Evolutionary conservation across 2,797 vertebrate genomes (phyloP).

Genomic region (Tinamus major): DNA sequence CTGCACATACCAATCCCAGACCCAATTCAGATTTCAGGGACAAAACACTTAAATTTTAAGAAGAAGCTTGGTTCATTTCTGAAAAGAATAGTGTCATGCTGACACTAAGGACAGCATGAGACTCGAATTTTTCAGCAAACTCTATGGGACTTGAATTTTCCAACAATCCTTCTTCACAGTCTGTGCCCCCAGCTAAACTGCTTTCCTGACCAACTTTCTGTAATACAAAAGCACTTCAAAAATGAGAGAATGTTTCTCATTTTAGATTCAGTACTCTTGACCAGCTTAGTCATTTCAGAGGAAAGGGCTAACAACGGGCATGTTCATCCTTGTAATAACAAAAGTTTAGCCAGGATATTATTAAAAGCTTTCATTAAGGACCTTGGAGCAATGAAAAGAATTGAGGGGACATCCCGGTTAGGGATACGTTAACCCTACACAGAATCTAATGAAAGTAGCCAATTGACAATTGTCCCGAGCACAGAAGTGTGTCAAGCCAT

Average conservation of each 20-base stretch:
- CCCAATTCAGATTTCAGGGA: not conserved
- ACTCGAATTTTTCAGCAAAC: not conserved
- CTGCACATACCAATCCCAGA: not conserved
- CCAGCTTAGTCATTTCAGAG: not conserved
- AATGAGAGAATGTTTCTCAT: not conserved
- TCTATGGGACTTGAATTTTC: not conserved
- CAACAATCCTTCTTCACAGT: not conserved
- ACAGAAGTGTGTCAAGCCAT: not conserved
- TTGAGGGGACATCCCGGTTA: not conserved
- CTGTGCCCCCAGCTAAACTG: too few relatives aligned
- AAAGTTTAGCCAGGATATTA: not conserved
- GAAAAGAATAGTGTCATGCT: not conserved
- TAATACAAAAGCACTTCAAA: not conserved
- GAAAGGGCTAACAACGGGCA: not conserved
- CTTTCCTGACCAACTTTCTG: not conserved
- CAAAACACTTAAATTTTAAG: not conserved
- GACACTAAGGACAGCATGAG: not conserved
- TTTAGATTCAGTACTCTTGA: not conserved
- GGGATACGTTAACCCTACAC: not conserved
- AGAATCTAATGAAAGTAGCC: not conserved
- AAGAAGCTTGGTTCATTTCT: not conserved
- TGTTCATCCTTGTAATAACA: not conserved
- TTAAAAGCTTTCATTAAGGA: rapidly evolving
- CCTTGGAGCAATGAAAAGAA: not conserved
- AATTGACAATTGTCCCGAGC: not conserved